Base-by-base conservation (phyloP, 2,888 invertebrate species). In the Lathronympha strigana region DNA sequence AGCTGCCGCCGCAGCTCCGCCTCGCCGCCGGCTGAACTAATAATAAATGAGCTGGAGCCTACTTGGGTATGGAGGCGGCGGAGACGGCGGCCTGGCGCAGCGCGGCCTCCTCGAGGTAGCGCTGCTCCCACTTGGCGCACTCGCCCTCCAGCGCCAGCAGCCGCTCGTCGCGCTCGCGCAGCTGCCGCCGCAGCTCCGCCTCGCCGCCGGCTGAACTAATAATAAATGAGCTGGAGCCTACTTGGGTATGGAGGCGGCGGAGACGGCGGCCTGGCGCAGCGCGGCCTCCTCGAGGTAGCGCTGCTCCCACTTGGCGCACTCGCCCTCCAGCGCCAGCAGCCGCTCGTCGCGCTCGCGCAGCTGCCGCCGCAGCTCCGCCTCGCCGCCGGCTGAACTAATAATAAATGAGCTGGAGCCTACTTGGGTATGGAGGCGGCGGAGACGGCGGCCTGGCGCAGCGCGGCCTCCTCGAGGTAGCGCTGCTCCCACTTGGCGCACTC, bases 401-500 rank as follows among this genome's bases (percentile, higher is more conserved):
- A n/a, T n/a, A n/a, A 25, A 6, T 25, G 25, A 3, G 25, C 25
- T 3, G 3, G 6, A 8, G 11, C 77, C 83, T 80, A 94, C 94
- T 94, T 94, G 70, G 94, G 94, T 76, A 94, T 93, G 76, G 94
- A 94, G 51, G 95, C 95, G 63, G 95, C 95, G 79, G 95, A 95
- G 45, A 95, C 94, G 31, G 95, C 95, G 66, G 95, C 94, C 81
- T 95, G 95, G 66, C 95, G 87, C 71, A 95, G 81, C 13, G 95
- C 94, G 72, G 94, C 94, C 77, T 96, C 95, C 78, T 95, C 95
- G 60, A 95, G 86, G 82, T 94, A 95, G 61, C 95, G 91, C 81
- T 95, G 95, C 86, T 97, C 97, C 96, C 96, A 96, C 90, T 96
- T 96, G 72, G 95, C 94, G 75, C 95, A 95, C 80, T 96, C 96